phyloP scores from a whole-genome alignment of 2,797 vertebrate species.

The Synaphobranchus kaupii region DNA sequence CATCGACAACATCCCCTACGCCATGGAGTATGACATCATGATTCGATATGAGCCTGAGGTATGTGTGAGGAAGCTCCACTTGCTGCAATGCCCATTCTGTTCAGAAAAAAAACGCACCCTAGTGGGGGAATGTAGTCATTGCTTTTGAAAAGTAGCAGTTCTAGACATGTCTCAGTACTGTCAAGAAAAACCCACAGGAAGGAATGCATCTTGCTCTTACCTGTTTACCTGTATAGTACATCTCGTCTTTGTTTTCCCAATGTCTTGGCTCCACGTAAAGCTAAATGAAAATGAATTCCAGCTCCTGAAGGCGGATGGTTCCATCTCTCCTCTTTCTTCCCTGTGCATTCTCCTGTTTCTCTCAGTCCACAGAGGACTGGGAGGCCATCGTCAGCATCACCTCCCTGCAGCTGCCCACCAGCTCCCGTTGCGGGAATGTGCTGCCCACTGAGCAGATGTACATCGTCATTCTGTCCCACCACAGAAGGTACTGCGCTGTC shows the following conservation, averaged over 20 bases:
- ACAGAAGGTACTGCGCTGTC: conserved; percentile 71
- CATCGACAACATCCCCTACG: conserved; percentile 76
- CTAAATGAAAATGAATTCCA: neutral
- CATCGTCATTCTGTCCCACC: conserved; percentile 75
- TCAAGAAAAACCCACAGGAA: conserved; percentile 2
- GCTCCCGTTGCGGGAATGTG: conserved; percentile 81
- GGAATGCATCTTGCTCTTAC: neutral
- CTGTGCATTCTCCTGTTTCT: conserved; percentile 35
- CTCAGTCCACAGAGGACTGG: conserved; percentile 87
- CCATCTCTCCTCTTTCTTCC: neutral
- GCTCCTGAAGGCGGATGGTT: too few species aligned
- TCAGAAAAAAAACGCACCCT: neutral
- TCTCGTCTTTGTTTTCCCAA: neutral
- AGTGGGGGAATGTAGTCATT: neutral
- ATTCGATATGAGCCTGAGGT: conserved; percentile 87
- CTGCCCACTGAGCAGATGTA: conserved; percentile 86
- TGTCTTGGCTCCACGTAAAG: neutral
- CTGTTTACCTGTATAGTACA: neutral
- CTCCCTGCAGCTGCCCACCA: conserved; percentile 76
- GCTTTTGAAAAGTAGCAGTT: neutral
- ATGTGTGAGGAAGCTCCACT: neutral
- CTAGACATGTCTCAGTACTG: neutral
- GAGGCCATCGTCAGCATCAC: conserved; percentile 81
- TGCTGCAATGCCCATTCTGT: conserved; percentile 2
- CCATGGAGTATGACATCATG: conserved; percentile 87